Evolutionary conservation across 2,888 invertebrate species (phyloP), one percentile per base, ranked within the genome.

Genomic region (Tillus elongatus): DNA sequence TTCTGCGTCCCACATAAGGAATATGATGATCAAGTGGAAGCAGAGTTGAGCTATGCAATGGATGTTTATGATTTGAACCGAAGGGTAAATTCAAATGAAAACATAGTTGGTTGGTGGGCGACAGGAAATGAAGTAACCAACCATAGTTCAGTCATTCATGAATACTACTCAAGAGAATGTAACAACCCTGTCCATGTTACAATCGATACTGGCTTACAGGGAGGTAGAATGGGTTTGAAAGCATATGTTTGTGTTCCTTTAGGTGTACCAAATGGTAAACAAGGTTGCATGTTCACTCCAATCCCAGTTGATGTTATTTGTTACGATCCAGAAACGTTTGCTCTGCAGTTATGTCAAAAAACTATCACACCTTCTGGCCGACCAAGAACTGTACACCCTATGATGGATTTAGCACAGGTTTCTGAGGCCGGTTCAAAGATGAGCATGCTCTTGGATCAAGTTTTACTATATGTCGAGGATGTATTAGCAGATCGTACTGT

Each of bases 1-100:
- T 98, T 97, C 70, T 93, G 96, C 59, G 97, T 98, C 33, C 97
- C 97, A 0, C 97, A 98, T 67, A 96, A 95, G 66, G 97, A 98
- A 68, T 86, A 89, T 53, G 90, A 90, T 50, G 95, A 95, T 66
- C 79, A 93, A 72, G 95, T 96, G n/a, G 95, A 96, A 60, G 90
- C 97, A 3, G 96, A 98, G 66, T 75, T 97, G 37, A 90, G 88
- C 60, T 96, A 95, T 69, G 96, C 96, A 12, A 82, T 90, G 74
- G 95, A 93, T 56, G 82, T 96, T 61, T 93, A 86, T 58, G 95
- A 95, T 53, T 72, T 96, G 36, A 93, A 96, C 66, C 80, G 85
- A 46, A 79, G 89, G 57, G 95, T 97, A 1, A 95, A 96, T 59
- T 77, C 90, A 1, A 81, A 80, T 40, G 97, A 98, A 69, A 82